Conservation (phyloP, 2,113 vertebrate genomes). For the Astatoreochromis straeleni region DNA sequence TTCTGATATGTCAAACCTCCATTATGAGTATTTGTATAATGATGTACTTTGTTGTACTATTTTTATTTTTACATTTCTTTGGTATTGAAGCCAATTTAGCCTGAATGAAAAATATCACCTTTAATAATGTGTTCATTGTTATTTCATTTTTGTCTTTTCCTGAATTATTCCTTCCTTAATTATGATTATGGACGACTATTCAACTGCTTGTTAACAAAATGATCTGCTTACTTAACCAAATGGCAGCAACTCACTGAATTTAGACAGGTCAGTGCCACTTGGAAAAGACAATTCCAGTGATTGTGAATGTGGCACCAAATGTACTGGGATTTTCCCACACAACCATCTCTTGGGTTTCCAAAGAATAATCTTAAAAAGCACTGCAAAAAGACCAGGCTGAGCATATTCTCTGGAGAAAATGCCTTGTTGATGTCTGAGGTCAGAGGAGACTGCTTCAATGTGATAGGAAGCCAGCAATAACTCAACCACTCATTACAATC, state of each 20-base stretch:
- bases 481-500: background rate
- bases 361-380: background rate
- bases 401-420: background rate
- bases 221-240: background rate
- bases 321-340: background rate
- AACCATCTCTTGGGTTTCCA: background rate
- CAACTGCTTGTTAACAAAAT: background rate
- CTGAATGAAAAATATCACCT: slow-evolving; percentile 63
- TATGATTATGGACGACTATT: rapidly evolving
- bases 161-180: background rate
- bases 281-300: background rate
- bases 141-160: background rate
- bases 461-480: background rate
- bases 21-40: slow-evolving; percentile 69
- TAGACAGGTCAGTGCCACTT: background rate
- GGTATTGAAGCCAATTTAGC: slow-evolving; percentile 59
- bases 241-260: background rate
- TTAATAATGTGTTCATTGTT: slow-evolving; percentile 10
- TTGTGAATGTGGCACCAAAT: background rate
- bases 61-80: slow-evolving; percentile 69
- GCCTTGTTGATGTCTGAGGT: background rate
- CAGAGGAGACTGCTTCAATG: background rate
- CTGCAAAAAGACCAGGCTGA: background rate
- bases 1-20: slow-evolving; percentile 57
- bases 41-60: slow-evolving; percentile 67